phyloP scores from a whole-genome alignment of 2,888 invertebrate species.

The Archips xylosteana region DNA sequence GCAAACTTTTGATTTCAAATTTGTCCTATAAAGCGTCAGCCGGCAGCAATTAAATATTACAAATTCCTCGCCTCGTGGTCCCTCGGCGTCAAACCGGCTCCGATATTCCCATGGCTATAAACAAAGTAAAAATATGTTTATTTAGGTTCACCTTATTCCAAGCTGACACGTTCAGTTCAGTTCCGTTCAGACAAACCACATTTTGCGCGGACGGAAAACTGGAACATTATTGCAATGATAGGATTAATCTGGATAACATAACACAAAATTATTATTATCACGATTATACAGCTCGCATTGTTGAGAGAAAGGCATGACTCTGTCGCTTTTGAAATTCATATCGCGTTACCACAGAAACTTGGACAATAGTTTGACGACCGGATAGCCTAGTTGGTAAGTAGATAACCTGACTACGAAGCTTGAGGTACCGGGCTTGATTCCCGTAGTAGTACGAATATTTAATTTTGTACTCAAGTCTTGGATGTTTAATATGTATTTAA shows the following conservation, averaged over 20 bases:
- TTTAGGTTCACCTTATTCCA: neutral
- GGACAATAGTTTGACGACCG: too few species aligned
- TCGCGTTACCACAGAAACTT: too few species aligned
- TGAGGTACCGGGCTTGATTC: too few species aligned
- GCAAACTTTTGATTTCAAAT: constrained; percentile 12
- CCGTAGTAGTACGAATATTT: too few species aligned
- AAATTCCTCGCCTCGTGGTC: constrained; percentile 17
- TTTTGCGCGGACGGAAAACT: neutral
- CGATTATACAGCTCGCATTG: too few species aligned
- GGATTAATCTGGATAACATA: neutral
- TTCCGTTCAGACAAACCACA: neutral
- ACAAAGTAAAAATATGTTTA: constrained; percentile 18
- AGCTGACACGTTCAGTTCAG: neutral
- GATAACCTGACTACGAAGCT: too few species aligned
- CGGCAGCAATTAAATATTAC: constrained; percentile 23
- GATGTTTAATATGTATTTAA: too few species aligned
- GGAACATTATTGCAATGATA: neutral
- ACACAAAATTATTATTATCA: too few species aligned
- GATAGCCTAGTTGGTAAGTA: too few species aligned
- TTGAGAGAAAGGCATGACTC: too few species aligned
- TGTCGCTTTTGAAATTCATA: too few species aligned
- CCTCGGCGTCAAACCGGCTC: constrained; percentile 2
- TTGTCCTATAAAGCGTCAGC: constrained; percentile 21
- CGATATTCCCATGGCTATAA: constrained; percentile 7
- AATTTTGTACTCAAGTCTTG: too few species aligned